A percentile compares a stretch with the other conserved stretches of the same genome.
These are phyloP conservation scores for Natator depressus DNA, from an alignment of 2,113 vertebrate species.

Conservation along the genomic window DNA sequence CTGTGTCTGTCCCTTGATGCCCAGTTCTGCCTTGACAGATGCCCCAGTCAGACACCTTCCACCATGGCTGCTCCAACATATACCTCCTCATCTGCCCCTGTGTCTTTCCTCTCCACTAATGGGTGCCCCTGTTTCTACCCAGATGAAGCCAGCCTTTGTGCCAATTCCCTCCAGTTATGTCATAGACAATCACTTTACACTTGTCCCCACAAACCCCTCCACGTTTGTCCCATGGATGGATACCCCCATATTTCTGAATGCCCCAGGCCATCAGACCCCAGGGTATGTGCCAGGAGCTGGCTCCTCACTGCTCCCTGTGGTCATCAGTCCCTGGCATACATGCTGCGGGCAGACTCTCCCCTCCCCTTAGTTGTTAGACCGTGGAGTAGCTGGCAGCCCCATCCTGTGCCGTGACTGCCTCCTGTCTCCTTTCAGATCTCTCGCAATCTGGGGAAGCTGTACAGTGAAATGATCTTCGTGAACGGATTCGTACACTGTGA, in stretches of 20 bases:
- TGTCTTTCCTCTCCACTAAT: background rate
- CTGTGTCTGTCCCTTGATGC: background rate
- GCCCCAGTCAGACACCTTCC: background rate
- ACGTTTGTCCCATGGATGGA: background rate
- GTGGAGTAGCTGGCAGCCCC: background rate
- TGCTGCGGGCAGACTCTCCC: background rate
- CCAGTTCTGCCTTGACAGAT: background rate
- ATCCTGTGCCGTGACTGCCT: background rate
- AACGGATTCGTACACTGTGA: conserved; percentile 98
- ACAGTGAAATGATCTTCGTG: conserved; percentile 99
- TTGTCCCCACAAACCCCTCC: background rate
- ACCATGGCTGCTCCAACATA: background rate
- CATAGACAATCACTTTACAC: background rate
- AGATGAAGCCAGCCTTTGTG: background rate
- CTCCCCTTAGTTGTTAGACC: background rate
- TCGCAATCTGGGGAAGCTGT: conserved; percentile 90
- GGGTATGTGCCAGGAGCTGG: background rate
- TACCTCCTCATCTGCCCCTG: background rate
- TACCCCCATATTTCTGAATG: background rate
- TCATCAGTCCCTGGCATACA: background rate
- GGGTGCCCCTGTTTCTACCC: background rate
- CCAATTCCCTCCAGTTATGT: background rate
- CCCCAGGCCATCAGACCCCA: background rate
- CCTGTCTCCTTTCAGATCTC: conserved; percentile 85
- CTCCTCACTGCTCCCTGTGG: background rate